A percentile compares a stretch with the other conserved stretches of the same genome.
Conservation (phyloP, 2,113 vertebrate species). For the Anser cygnoides region DNA sequence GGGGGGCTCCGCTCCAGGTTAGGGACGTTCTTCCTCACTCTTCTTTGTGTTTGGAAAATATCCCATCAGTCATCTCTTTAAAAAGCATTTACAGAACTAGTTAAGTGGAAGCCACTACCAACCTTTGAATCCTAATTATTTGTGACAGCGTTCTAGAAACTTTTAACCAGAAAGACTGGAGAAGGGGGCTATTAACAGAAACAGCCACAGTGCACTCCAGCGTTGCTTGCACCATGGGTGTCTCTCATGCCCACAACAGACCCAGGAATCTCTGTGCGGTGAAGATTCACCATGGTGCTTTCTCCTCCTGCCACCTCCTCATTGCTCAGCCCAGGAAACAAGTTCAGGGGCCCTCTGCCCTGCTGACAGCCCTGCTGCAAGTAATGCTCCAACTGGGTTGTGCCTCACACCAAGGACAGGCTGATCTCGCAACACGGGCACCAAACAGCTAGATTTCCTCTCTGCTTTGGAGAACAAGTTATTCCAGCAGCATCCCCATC, state of each 20-base stretch:
- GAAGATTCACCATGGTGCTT: background rate
- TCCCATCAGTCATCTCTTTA: background rate
- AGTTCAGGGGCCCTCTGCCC: background rate
- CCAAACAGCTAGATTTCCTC: background rate
- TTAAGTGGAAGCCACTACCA: background rate
- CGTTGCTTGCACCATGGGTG: background rate
- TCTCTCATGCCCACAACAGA: background rate
- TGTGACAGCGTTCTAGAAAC: background rate
- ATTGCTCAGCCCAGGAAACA: fast-evolving
- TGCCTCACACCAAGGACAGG: fast-evolving
- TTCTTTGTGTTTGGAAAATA: background rate
- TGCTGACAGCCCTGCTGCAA: background rate
- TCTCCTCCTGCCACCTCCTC: background rate
- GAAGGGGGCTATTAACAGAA: background rate
- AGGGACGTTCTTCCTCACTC: background rate
- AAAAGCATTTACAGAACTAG: slow-evolving; percentile 6
- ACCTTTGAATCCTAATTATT: slow-evolving; percentile 29
- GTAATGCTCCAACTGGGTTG: background rate
- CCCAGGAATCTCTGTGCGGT: background rate
- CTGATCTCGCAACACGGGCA: background rate
- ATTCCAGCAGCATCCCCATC: background rate
- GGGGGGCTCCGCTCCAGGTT: background rate
- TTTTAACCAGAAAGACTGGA: background rate
- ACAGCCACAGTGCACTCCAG: background rate
- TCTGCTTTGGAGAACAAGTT: background rate